phyloP scores from a whole-genome alignment of 2,888 invertebrate genomes.

The Erebia aethiops region DNA sequence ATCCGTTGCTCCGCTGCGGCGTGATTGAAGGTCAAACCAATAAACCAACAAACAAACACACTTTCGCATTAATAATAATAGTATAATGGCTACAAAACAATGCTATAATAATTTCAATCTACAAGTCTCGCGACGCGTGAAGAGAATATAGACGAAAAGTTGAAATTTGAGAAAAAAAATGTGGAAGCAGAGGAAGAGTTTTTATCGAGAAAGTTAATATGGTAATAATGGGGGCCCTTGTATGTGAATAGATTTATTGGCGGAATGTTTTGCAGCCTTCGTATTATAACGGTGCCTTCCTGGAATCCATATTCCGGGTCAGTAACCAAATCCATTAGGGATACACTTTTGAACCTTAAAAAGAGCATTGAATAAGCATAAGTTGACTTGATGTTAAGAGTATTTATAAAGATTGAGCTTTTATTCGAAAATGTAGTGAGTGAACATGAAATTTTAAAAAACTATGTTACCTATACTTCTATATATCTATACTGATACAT shows the following conservation, averaged over 20 bases:
- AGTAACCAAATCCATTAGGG: neutral
- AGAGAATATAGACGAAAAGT: constrained; percentile 27
- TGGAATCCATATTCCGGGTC: neutral
- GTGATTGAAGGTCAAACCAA: no score
- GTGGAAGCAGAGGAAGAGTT: constrained; percentile 21
- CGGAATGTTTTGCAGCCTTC: constrained; percentile 8
- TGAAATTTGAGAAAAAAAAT: constrained; percentile 27
- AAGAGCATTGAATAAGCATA: neutral
- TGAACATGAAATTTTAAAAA: no score
- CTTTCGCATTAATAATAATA: no score
- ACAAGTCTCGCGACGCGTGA: neutral
- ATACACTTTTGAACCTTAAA: neutral
- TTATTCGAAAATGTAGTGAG: no score
- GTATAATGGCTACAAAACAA: no score
- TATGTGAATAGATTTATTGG: constrained; percentile 31
- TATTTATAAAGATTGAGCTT: neutral
- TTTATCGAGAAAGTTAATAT: constrained; percentile 34
- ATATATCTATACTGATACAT: no score
- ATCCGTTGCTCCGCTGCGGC: no score
- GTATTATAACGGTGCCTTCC: neutral
- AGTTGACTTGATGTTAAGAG: neutral
- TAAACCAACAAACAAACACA: no score
- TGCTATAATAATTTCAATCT: neutral
- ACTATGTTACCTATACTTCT: no score
- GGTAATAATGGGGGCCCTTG: constrained; percentile 27